A percentile compares a stretch with the other conserved stretches of the same genome.
Evolutionary conservation across 2,888 invertebrate species (phyloP).

Genomic region (Hypolimnas misippus): DNA sequence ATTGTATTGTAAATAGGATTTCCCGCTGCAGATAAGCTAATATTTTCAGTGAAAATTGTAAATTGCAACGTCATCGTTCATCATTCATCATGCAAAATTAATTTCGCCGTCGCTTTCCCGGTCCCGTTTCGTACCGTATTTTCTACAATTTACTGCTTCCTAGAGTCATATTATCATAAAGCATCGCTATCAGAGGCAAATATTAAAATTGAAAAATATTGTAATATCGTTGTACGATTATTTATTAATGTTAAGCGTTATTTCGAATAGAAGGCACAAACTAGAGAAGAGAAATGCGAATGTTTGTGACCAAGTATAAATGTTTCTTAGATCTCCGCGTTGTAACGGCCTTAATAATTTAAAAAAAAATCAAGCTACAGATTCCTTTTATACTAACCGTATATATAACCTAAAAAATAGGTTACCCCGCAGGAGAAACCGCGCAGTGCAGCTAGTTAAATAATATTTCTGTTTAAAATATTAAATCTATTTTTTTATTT

Average conservation of each 20-base stretch:
- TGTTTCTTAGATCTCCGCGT: too few relatives aligned
- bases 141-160: conserved; percentile 71
- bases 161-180: conserved; percentile 65
- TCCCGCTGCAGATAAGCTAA: conserved; percentile 51
- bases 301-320: too few relatives aligned
- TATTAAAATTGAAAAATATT: conserved; percentile 57
- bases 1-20: conserved; percentile 2
- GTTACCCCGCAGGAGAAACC: too few relatives aligned
- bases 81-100: conserved; percentile 82
- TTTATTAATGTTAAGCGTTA: too few relatives aligned
- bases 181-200: conserved; percentile 52
- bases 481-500: not conserved
- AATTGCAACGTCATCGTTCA: conserved; percentile 78
- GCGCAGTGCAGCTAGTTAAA: too few relatives aligned
- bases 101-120: conserved; percentile 67
- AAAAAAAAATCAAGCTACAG: too few relatives aligned
- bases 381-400: too few relatives aligned
- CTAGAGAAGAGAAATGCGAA: too few relatives aligned
- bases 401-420: too few relatives aligned
- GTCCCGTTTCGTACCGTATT: conserved; percentile 63
- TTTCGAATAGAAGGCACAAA: too few relatives aligned
- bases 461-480: not conserved
- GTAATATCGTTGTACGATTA: not conserved
- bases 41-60: conserved; percentile 63
- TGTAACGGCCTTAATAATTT: too few relatives aligned